Base-by-base conservation (phyloP, 2,113 vertebrate genomes). In the Hassar affinis region DNA sequence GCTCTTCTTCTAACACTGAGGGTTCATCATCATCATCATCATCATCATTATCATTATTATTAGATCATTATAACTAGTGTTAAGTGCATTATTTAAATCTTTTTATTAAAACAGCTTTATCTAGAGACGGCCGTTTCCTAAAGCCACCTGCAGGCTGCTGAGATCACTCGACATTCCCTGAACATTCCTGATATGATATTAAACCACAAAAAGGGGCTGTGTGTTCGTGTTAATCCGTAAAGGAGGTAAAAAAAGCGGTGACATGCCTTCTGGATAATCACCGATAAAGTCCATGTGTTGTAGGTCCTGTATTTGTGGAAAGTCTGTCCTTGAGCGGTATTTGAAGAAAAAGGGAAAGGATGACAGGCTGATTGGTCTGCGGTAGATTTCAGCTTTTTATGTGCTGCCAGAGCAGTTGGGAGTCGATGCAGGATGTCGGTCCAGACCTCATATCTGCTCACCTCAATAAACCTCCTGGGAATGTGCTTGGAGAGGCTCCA, bases 281-380 rank as follows among this genome's bases (percentile, higher is more conserved):
- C n/a, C n/a, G n/a, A n/a, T n/a, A n/a, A n/a, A n/a, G n/a, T n/a
- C n/a, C n/a, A n/a, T n/a, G n/a, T n/a, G n/a, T n/a, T n/a, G n/a
- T n/a, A n/a, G n/a, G n/a, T n/a, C n/a, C n/a, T n/a, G 68, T 71
- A 20, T 47, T 47, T 82, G 59, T 45, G 27, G 42, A 86, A 75
- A 35, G 17, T 30, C 49, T 68, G 85, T 84, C 91, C 89, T 92
- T 94, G 88, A 87, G 72, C 75, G 82, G 85, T 74, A 86, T 64
- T 66, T 86, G 38, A 51, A 42, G n/a, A 85, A 81, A 81, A 82
- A 64, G 30, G 30, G 59, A 66, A 66, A 8, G 86, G 61, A 85
- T 86, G 64, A 56, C 77, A 85, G 17, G 52, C 17, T 35, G 69
- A 35, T 82, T 89, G 87, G 88, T 87, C 82, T 81, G 78, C 9